A percentile compares a stretch with the other conserved stretches of the same genome.
Conservation (phyloP, 2,888 invertebrate species). For the Dendrolimus pini region DNA sequence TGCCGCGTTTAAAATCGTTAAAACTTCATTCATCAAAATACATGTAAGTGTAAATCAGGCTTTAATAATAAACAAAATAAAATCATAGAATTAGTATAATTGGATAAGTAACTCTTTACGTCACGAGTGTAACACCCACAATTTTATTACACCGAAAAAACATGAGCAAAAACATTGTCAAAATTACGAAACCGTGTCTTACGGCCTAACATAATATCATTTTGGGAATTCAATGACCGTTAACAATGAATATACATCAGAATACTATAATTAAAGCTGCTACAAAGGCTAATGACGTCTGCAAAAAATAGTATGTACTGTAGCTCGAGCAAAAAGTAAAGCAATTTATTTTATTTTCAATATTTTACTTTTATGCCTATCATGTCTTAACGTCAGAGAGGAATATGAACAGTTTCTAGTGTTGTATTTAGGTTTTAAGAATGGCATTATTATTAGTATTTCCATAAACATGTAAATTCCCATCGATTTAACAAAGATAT, state of each 20-base stretch:
- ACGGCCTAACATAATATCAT: background rate
- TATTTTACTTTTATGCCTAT: background rate
- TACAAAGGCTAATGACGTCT: constrained; percentile 56
- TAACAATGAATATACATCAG: background rate
- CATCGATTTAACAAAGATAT: too few relatives aligned
- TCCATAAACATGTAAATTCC: too few relatives aligned
- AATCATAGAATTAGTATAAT: background rate
- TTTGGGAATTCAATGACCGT: background rate
- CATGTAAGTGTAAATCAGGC: too few relatives aligned
- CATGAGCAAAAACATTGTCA: background rate
- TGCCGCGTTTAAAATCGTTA: too few relatives aligned
- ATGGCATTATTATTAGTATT: too few relatives aligned
- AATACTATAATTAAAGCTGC: constrained; percentile 43
- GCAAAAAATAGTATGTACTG: constrained; percentile 44
- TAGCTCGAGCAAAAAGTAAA: background rate
- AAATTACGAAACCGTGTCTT: background rate
- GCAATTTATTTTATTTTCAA: background rate
- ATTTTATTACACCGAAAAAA: background rate
- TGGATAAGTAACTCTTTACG: background rate
- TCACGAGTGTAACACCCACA: background rate
- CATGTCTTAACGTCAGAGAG: background rate
- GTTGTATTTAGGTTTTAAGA: too few relatives aligned
- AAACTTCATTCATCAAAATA: too few relatives aligned
- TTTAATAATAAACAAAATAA: background rate
- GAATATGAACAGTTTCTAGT: background rate